A percentile compares a stretch with the other conserved stretches of the same genome.
Evolutionary conservation across 1,140 invertebrate species (phyloP).

Genomic region (Lucilia cuprina): DNA sequence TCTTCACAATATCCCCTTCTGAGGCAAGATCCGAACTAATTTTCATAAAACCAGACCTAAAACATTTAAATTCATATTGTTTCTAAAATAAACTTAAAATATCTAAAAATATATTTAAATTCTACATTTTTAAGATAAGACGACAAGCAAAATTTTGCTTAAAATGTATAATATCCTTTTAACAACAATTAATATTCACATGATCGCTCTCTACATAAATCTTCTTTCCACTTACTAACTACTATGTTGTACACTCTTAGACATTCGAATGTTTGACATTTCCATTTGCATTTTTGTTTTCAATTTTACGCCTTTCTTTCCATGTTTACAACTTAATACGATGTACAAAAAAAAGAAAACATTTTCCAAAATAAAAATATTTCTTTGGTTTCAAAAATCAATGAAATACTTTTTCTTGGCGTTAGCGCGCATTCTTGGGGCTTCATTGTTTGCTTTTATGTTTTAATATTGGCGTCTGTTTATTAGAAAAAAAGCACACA

Average conservation of each 20-base stretch:
- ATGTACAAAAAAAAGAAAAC: background rate
- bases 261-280: background rate
- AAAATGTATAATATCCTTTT: no score
- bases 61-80: no score
- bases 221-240: background rate
- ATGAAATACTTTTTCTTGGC: constrained; percentile 36
- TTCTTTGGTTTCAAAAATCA: constrained; percentile 37
- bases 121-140: no score
- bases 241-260: background rate
- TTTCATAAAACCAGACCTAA: no score
- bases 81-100: no score
- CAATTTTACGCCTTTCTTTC: background rate
- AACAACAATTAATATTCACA: no score
- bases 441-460: constrained; percentile 17
- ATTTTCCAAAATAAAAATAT: background rate
- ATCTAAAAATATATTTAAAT: no score
- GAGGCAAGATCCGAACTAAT: no score
- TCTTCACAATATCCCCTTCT: no score
- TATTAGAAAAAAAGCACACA: background rate
- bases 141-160: no score
- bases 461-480: background rate
- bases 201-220: background rate
- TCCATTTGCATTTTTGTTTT: background rate
- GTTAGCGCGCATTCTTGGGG: constrained; percentile 21
- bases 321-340: constrained; percentile 2